phyloP scores from a whole-genome alignment of 1,140 invertebrate species.

The Elymnias hypermnestra region DNA sequence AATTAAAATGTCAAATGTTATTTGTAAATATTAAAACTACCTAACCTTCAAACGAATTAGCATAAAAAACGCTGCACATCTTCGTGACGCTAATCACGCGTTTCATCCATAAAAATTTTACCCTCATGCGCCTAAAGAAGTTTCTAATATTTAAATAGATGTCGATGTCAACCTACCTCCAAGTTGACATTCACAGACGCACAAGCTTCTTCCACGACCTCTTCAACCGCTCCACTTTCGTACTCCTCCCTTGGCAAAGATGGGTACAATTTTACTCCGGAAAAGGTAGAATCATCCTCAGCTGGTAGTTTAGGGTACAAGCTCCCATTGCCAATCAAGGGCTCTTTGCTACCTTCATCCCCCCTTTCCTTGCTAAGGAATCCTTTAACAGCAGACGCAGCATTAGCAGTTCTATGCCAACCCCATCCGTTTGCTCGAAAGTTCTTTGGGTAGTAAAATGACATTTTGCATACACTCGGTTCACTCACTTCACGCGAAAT shows the following conservation, averaged over 20 bases:
- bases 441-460: constrained; percentile 63
- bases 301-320: constrained; percentile 59
- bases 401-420: constrained; percentile 49
- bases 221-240: constrained; percentile 58
- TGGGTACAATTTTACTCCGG: constrained; percentile 54
- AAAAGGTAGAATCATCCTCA: constrained; percentile 49
- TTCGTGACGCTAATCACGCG: too few relatives aligned
- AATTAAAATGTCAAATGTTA: too few relatives aligned
- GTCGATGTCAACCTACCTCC: constrained; percentile 49
- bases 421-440: constrained; percentile 65
- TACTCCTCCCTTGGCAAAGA: constrained; percentile 63
- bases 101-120: too few relatives aligned
- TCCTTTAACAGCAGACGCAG: constrained; percentile 43
- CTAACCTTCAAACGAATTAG: too few relatives aligned
- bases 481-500: constrained; percentile 23
- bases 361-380: constrained; percentile 47
- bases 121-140: too few relatives aligned
- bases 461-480: constrained; percentile 23
- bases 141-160: neutral
- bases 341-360: constrained; percentile 34
- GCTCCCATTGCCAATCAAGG: constrained; percentile 37
- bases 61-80: too few relatives aligned
- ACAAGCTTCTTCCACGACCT: constrained; percentile 65
- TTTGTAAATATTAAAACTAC: too few relatives aligned
- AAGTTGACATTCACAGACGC: constrained; percentile 57